These are phyloP conservation scores for Sinosuthora webbiana DNA, from an alignment of 2,113 vertebrate species.

Conservation along the genomic window DNA sequence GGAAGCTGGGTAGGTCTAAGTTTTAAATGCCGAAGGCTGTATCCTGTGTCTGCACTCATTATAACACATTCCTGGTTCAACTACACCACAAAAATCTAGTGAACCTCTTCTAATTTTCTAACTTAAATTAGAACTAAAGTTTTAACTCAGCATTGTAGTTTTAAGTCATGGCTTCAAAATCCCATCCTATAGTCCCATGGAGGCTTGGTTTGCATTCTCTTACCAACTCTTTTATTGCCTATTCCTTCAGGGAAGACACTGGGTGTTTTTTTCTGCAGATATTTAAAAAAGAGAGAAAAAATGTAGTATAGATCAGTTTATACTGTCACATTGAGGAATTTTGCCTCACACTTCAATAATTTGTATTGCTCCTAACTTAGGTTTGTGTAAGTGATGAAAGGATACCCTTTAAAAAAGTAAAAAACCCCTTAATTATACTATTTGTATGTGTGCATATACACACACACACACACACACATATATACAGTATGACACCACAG, in stretches of 20 bases:
- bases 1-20: background rate
- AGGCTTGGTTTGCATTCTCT: background rate
- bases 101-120: background rate
- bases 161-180: background rate
- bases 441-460: background rate
- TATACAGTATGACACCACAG: background rate
- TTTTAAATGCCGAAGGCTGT: background rate
- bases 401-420: background rate
- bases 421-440: background rate
- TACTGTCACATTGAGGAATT: background rate
- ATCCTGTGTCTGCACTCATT: background rate
- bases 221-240: background rate
- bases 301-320: background rate
- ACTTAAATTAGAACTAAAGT: background rate
- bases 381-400: background rate
- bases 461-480: too few relatives aligned
- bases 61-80: background rate
- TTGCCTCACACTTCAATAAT: background rate
- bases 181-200: background rate
- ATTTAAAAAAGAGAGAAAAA: background rate
- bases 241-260: background rate
- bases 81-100: background rate
- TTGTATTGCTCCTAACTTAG: background rate
- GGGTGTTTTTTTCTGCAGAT: background rate
- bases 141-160: background rate